phyloP scores from a whole-genome alignment of 2,113 vertebrate genomes.

The Gymnogyps californianus region DNA sequence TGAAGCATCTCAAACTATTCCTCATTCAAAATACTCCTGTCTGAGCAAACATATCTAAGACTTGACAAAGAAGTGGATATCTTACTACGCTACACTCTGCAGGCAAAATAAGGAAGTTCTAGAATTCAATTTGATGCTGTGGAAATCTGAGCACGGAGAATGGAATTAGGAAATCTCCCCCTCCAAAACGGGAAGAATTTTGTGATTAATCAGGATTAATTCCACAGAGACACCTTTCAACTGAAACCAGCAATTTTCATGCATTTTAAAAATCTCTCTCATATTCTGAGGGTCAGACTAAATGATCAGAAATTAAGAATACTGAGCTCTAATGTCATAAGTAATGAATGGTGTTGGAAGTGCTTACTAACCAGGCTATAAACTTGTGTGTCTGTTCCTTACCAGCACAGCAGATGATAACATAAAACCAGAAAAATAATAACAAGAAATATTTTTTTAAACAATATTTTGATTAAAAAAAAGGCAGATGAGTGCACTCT shows the following conservation, averaged over 20 bases:
- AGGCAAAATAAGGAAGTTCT: background rate
- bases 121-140: background rate
- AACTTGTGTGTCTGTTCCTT: background rate
- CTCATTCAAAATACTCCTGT: background rate
- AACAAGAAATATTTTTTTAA: background rate
- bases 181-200: background rate
- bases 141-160: background rate
- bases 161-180: background rate
- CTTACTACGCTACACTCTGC: background rate
- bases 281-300: background rate
- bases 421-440: background rate
- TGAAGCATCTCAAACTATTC: background rate
- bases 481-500: background rate
- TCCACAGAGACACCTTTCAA: fast-evolving
- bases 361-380: background rate
- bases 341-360: background rate
- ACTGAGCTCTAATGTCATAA: background rate
- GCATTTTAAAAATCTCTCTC: background rate
- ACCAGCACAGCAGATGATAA: background rate
- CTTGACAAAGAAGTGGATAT: background rate
- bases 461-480: background rate
- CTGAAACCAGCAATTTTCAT: background rate
- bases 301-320: background rate
- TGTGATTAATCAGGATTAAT: background rate
- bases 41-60: background rate